phyloP scores from a whole-genome alignment of 2,113 vertebrate genomes.

The Arothron firmamentum region DNA sequence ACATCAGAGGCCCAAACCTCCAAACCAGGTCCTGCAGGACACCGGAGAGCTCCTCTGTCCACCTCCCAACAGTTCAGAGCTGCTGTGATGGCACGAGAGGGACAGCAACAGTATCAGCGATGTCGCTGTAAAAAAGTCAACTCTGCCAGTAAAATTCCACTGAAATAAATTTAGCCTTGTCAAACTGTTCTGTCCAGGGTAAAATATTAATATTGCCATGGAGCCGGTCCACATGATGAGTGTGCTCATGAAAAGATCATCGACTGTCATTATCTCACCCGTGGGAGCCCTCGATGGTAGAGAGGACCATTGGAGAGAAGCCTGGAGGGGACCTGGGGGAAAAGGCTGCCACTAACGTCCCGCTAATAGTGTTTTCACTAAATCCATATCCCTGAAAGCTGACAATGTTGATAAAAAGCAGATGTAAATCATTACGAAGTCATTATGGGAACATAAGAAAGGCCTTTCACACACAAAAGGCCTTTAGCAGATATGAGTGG shows the following conservation, averaged over 20 bases:
- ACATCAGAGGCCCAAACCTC: no score
- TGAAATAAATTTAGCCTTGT: slow-evolving; percentile 18
- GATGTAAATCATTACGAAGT: slow-evolving; percentile 33
- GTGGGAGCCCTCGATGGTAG: slow-evolving; percentile 27
- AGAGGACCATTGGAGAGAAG: slow-evolving; percentile 23
- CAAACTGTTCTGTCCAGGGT: slow-evolving; percentile 25
- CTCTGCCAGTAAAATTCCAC: slow-evolving; percentile 13
- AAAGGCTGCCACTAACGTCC: slow-evolving; percentile 19
- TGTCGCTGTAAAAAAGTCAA: slow-evolving; percentile 4
- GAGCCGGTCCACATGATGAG: slow-evolving; percentile 23
- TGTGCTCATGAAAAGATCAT: slow-evolving; percentile 44
- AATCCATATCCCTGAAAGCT: slow-evolving; percentile 34
- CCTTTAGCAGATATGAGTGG: slow-evolving; percentile 13
- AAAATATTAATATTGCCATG: slow-evolving; percentile 3
- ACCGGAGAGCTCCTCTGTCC: no score
- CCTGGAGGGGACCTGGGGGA: slow-evolving; percentile 11
- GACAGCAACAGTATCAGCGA: no score
- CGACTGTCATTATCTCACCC: slow-evolving; percentile 41
- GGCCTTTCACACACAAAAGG: slow-evolving; percentile 21
- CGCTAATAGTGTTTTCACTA: slow-evolving; percentile 28
- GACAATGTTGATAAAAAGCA: slow-evolving; percentile 21
- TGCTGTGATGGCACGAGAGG: no score
- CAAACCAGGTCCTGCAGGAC: no score
- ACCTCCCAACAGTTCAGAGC: no score
- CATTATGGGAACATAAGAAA: slow-evolving; percentile 16